These are phyloP conservation scores for Mustela erminea DNA, from an alignment of 2,797 vertebrate genomes.

Conservation along the genomic window DNA sequence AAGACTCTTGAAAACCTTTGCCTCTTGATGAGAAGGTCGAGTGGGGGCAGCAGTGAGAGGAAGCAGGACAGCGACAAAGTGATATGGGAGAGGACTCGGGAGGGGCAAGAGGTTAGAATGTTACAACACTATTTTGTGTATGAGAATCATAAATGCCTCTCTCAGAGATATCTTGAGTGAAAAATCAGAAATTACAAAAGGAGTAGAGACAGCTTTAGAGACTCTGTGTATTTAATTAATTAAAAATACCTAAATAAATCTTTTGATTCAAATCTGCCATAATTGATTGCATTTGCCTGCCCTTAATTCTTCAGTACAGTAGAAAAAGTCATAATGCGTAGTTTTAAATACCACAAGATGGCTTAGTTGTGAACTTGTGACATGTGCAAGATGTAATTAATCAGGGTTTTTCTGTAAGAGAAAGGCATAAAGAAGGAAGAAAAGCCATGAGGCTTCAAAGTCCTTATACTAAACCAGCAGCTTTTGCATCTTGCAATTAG, in stretches of 20 bases:
- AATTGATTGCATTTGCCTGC: not conserved
- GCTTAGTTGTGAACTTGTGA: not conserved
- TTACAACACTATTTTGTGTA: not conserved
- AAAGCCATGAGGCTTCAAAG: not conserved
- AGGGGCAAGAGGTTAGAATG: not conserved
- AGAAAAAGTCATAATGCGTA: not conserved
- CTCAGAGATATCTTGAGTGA: not conserved
- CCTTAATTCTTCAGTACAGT: not conserved
- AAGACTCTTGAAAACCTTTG: not conserved
- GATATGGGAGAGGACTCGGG: not conserved
- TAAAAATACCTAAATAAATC: slow-evolving; percentile 12
- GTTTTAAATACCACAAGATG: slow-evolving; percentile 12
- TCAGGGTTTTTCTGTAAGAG: not conserved
- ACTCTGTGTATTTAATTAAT: not conserved
- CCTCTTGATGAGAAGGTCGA: not conserved
- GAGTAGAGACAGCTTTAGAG: not conserved
- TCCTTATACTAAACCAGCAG: not conserved
- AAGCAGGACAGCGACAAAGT: not conserved
- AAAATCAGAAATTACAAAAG: not conserved
- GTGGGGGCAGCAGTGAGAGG: not conserved
- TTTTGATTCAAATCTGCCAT: not conserved
- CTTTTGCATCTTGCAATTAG: not conserved
- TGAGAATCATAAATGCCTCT: not conserved
- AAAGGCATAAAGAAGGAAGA: not conserved
- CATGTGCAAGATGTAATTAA: not conserved